Percentiles rank a stretch among this genome's conserved stretches.
phyloP scores from a whole-genome alignment of 2,797 vertebrate species.

The Pterois miles region DNA sequence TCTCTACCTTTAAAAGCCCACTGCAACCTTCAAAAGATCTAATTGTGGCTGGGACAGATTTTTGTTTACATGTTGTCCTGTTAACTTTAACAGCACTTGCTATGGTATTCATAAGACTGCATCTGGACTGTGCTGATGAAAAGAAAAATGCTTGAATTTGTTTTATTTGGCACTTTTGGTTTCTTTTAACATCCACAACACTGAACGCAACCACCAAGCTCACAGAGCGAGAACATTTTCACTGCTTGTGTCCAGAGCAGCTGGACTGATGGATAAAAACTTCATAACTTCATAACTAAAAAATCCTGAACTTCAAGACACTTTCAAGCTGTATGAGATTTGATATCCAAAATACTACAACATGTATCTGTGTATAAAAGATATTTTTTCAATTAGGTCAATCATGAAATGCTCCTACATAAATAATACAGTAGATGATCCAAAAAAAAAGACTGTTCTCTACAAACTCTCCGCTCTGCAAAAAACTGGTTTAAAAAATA shows the following conservation, averaged over 20 bases:
- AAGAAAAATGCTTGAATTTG: background rate
- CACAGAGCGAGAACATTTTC: background rate
- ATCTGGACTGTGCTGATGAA: too few species aligned
- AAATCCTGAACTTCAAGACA: background rate
- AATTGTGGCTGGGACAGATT: too few species aligned
- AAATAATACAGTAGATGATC: fast-evolving
- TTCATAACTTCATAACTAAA: background rate
- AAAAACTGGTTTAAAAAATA: background rate
- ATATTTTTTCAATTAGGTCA: background rate
- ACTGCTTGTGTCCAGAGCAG: background rate
- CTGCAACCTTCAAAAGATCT: too few species aligned
- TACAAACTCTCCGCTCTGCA: background rate
- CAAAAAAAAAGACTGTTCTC: background rate
- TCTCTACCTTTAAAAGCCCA: too few species aligned
- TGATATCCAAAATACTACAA: background rate
- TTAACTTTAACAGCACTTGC: too few species aligned
- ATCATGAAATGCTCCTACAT: background rate
- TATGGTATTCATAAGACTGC: fast-evolving
- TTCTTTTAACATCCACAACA: background rate
- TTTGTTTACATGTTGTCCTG: too few species aligned
- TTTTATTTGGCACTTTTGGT: background rate
- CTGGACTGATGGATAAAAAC: background rate
- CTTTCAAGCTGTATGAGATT: background rate
- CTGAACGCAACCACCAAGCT: background rate
- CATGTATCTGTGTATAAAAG: background rate